Evolutionary conservation across 2,113 vertebrate genomes (phyloP).

Genomic region (Vicugna pacos): DNA sequence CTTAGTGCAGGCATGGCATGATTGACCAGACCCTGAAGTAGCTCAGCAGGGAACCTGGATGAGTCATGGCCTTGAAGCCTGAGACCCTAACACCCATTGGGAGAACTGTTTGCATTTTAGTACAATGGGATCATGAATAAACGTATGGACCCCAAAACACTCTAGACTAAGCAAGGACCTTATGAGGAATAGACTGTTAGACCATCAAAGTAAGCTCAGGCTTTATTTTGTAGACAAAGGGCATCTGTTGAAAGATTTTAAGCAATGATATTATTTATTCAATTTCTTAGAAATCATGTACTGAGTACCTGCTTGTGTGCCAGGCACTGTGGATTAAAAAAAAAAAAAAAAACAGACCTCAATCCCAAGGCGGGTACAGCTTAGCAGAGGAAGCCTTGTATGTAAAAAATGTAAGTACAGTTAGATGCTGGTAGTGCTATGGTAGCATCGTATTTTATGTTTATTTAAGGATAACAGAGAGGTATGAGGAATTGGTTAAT

Average conservation of each 20-base stretch:
- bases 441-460: background rate
- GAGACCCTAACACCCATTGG: background rate
- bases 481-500: background rate
- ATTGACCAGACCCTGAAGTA: conserved; percentile 67
- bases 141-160: background rate
- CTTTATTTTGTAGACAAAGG: background rate
- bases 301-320: background rate
- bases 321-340: background rate
- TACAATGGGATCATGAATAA: conserved; percentile 48
- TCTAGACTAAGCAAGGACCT: background rate
- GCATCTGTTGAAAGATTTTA: conserved; percentile 25
- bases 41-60: conserved; percentile 40
- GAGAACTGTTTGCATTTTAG: conserved; percentile 34
- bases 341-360: background rate
- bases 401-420: background rate
- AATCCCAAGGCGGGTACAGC: background rate
- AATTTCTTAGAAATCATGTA: background rate
- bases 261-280: background rate
- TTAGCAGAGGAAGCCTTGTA: background rate
- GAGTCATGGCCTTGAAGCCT: conserved; percentile 41
- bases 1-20: conserved; percentile 39
- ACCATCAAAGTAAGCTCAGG: background rate
- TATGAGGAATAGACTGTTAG: background rate
- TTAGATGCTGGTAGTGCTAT: background rate
- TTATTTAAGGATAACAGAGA: background rate